Evolutionary conservation across 2,888 invertebrate genomes (phyloP), one percentile per base, ranked within the genome.

Genomic region (Drosophila testacea): DNA sequence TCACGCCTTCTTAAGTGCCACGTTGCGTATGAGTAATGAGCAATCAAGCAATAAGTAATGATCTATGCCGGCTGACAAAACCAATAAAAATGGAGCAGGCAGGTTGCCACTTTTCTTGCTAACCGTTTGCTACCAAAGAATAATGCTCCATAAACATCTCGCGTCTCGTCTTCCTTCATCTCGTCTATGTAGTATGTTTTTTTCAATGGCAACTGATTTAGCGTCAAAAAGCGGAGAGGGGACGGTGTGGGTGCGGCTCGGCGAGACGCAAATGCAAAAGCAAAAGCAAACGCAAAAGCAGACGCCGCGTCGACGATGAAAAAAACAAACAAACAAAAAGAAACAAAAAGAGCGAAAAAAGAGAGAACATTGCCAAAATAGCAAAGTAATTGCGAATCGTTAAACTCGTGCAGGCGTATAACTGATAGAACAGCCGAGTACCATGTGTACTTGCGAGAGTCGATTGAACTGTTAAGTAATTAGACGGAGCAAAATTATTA

Each of bases 1-100:
- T 80, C 68, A 68, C 81, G 73, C 77, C 64, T 60, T 28, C 41
- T 60, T 48, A 56, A 77, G 81, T 81, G 69, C 77, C 89, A 83
- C 83, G 68, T 59, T 78, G 87, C 87, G 89, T 90, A 90, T 90
- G 84, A 86, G 89, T 83, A 88, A 85, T 88, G 89, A 51, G 61
- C 55, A 30, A 50, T 46, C 48, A 52, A 63, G 62, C 79, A 48
- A 69, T 79, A 76, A 76, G 65, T 65, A 77, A 76, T 77, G 81
- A 76, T 80, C 73, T 57, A 57, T 73, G 78, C 73, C 77, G 73
- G 69, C 68, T 61, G 79, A 78, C 73, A 73, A 69, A 59, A 62
- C 65, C 72, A 80, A 77, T 61, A 61, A 79, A 61, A 56, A 30
- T 9, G 30, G 34, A 48, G 9, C 51, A 48, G 27, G 51, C 68